Percentiles rank a stretch among this genome's conserved stretches.
Evolutionary conservation across 2,888 invertebrate genomes (phyloP).

Genomic region (Cheilosia grossa): DNA sequence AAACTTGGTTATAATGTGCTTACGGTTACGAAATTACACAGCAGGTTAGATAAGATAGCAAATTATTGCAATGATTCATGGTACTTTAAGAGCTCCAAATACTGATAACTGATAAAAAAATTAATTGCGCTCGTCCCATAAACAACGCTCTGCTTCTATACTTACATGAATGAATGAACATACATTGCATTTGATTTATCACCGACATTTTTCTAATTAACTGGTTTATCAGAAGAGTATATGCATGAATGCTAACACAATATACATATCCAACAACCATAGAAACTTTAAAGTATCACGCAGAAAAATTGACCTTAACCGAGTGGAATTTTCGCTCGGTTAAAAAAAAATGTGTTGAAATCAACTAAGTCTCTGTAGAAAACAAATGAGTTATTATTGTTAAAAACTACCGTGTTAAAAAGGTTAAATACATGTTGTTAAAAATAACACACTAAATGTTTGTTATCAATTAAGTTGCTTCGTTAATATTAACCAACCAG

Average conservation of each 20-base stretch:
- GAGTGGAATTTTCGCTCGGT: no score
- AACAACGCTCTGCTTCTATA: background rate
- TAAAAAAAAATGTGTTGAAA: no score
- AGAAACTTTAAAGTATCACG: background rate
- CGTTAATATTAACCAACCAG: no score
- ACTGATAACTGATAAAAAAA: conserved; percentile 35
- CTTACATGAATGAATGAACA: background rate
- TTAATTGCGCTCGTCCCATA: background rate
- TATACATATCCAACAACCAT: background rate
- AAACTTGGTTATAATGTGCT: background rate
- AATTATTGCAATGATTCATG: conserved; percentile 16
- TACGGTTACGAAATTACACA: background rate
- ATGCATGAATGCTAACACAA: background rate
- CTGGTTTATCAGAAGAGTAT: background rate
- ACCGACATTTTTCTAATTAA: conserved; percentile 6
- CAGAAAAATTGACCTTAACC: no score
- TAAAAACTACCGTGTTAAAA: no score
- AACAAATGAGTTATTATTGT: no score
- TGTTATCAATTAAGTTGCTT: no score
- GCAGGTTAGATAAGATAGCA: conserved; percentile 41
- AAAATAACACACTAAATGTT: no score
- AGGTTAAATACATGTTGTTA: no score
- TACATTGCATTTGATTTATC: background rate
- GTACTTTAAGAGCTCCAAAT: background rate
- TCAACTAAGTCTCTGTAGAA: no score